These are phyloP conservation scores for Paramisgurnus dabryanus DNA, from an alignment of 2,113 vertebrate genomes.

Conservation along the genomic window DNA sequence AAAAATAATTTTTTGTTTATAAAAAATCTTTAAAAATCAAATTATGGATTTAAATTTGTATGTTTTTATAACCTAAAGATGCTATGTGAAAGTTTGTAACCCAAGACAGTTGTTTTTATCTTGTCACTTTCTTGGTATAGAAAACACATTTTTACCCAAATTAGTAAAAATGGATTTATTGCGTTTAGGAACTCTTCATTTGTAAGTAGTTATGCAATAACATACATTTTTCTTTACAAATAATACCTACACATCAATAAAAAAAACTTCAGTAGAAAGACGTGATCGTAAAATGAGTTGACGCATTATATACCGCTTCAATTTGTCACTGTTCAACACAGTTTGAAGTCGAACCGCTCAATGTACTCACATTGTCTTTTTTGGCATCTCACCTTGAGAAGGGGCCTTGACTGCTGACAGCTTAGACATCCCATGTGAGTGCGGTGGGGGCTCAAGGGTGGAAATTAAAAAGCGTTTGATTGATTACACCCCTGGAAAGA, in stretches of 20 bases:
- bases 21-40: too few relatives aligned
- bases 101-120: too few relatives aligned
- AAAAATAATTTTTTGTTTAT: too few relatives aligned
- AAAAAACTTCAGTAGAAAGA: background rate
- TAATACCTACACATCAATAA: background rate
- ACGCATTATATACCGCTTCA: background rate
- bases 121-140: too few relatives aligned
- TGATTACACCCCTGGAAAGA: conserved; percentile 17
- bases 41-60: too few relatives aligned
- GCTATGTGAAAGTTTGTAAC: too few relatives aligned
- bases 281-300: background rate
- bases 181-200: too few relatives aligned
- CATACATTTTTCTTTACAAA: background rate
- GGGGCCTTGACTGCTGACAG: conserved; percentile 27
- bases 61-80: too few relatives aligned
- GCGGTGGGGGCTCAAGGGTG: background rate
- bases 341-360: conserved; percentile 8
- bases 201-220: too few relatives aligned
- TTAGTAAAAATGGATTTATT: too few relatives aligned
- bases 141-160: too few relatives aligned
- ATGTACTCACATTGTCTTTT: background rate
- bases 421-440: background rate
- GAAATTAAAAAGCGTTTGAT: conserved; percentile 26
- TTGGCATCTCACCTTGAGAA: conserved; percentile 26
- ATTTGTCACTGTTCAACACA: background rate